These are phyloP conservation scores for Grantiella picta DNA, from an alignment of 2,113 vertebrate species.

Conservation along the genomic window DNA sequence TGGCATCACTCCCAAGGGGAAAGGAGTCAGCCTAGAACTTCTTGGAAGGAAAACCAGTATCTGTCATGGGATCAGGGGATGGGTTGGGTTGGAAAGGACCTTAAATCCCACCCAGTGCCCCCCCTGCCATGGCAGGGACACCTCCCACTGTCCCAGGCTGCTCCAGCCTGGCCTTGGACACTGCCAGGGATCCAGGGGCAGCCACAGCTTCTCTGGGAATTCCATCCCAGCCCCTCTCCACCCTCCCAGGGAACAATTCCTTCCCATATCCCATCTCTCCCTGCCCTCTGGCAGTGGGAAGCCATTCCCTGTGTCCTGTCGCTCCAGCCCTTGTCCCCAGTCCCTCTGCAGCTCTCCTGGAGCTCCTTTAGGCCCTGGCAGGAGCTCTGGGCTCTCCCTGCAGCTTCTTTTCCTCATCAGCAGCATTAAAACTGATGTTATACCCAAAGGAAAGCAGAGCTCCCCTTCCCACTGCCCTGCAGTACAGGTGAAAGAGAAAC, in stretches of 20 bases:
- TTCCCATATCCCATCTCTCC: neutral
- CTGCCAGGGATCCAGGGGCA: neutral
- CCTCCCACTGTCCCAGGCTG: neutral
- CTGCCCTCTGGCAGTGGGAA: neutral
- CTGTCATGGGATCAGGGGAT: neutral
- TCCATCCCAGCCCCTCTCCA: neutral
- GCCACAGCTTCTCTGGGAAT: neutral
- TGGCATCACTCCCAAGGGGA: neutral
- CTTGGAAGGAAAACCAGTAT: neutral
- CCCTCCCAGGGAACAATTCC: neutral
- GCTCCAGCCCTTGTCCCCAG: neutral
- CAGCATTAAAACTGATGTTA: neutral
- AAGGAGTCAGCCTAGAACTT: neutral
- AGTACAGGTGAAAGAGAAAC: neutral
- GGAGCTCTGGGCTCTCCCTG: neutral
- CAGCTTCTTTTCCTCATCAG: neutral
- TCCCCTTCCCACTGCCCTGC: too few relatives aligned
- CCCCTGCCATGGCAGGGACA: neutral
- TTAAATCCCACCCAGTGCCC: fast-evolving
- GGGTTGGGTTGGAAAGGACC: neutral
- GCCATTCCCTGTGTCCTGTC: neutral
- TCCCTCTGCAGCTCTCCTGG: neutral
- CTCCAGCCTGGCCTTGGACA: neutral
- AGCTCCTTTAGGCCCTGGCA: neutral
- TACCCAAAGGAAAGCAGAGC: neutral